Base-by-base conservation (phyloP, 1,140 invertebrate genomes). In the Tetranychus cinnabarinus region DNA sequence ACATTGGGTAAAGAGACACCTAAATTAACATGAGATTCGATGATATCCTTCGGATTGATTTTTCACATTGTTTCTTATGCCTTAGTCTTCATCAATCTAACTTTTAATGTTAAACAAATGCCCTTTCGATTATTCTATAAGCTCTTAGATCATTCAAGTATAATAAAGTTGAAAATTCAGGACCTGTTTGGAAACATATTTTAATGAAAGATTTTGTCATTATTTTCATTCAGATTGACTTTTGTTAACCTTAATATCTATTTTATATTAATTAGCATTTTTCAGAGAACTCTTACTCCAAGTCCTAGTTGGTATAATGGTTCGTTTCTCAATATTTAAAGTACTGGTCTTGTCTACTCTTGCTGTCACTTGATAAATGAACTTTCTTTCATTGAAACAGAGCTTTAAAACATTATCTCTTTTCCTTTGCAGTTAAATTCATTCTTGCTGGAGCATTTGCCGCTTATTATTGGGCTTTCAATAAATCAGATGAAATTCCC, bases 381-480 rank as follows among this genome's bases (percentile, higher is more conserved):
- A 37, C 23, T 56, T 56, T 36, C 34, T 37, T n/a, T 6, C 33
- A 56, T 36, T 35, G 34, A 2, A 6, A 52, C 23, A 4, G n/a
- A 52, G 6, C n/a, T 6, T 52, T 52, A 52, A 8, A 2, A n/a
- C 2, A 13, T 56, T 35, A 35, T 31, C 15, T 56, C 33, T 35
- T 56, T 33, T 12, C 4, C 12, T 15, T 12, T 23, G 76, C 95
- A 15, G 81, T 83, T 15, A 84, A 96, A 70, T 89, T 95, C 82
- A 83, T 88, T 45, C 70, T 97, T 46, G 87, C 90, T 1, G 82
- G 82, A 23, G 74, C 78, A 0, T 81, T 81, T 72, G 76, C 89
- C 33, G 83, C 83, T 0, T 96, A 91, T 83, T 97, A 95, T 71
- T 97, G 90, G 89, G 89, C 89, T 0, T 84, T 82, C 65, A 76